Percentiles rank a stretch among this genome's conserved stretches.
These are phyloP conservation scores for Hystrix cristata DNA, from an alignment of 2,113 vertebrate genomes.

Conservation along the genomic window DNA sequence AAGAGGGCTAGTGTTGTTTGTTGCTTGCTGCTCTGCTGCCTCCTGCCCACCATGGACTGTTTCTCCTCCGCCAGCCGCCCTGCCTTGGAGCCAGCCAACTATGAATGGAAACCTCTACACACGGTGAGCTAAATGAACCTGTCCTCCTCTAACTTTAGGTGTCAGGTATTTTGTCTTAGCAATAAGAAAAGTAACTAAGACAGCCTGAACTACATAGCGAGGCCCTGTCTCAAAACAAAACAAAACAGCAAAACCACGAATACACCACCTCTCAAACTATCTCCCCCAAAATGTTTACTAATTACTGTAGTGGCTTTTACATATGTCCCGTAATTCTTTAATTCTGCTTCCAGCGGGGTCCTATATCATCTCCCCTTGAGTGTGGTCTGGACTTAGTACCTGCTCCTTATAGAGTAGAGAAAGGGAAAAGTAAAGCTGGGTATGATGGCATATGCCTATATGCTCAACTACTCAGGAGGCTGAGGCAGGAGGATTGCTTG, in stretches of 20 bases:
- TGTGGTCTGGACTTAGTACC: not conserved
- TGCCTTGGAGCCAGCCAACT: no score
- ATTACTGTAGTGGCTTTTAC: not conserved
- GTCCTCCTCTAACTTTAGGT: no score
- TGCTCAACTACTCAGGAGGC: not conserved
- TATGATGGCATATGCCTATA: not conserved
- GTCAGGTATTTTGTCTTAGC: no score
- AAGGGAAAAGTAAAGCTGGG: not conserved
- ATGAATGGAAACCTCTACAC: no score
- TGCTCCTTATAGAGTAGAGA: not conserved
- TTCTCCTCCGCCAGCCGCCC: no score
- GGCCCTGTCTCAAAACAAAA: not conserved
- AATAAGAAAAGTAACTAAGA: no score
- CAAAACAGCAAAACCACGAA: not conserved
- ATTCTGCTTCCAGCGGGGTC: not conserved
- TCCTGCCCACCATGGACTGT: no score
- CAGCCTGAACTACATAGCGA: not conserved
- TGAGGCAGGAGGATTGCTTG: not conserved
- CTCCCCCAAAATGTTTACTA: not conserved
- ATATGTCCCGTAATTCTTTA: not conserved
- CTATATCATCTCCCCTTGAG: not conserved
- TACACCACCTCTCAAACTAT: not conserved
- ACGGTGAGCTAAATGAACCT: no score
- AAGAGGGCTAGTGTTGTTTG: no score
- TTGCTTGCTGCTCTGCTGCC: no score